Base-by-base conservation (phyloP, 2,113 vertebrate species). In the Mormyrus lacerda region DNA sequence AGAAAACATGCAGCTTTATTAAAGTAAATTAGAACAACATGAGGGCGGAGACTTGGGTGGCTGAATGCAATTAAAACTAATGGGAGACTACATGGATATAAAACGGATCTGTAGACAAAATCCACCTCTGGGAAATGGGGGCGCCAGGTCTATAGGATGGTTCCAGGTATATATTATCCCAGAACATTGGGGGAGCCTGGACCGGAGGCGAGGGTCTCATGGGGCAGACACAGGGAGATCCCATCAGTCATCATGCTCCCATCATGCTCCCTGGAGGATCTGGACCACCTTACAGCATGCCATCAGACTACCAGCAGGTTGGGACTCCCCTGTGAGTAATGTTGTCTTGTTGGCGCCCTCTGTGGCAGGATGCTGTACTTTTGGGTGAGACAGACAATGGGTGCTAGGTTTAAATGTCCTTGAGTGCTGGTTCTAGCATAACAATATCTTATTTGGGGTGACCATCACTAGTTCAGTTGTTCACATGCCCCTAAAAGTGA, bases 1-100 rank as follows among this genome's bases (percentile, higher is more conserved):
- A 88, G 89, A 91, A 84, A 89, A 84, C 15, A 61, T 82, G 48
- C 91, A 58, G 89, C 89, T 91, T 90, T 85, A 90, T 85, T 39
- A 89, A 85, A 89, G 88, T 88, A 83, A 89, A 92, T 91, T 91
- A 92, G 44, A 91, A 89, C 87, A 90, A 89, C 88, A 91, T 89
- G 73, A 51, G 45, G 53, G 84, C 50, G 88, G 85, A 90, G 35
- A 24, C 50, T 31, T 31, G n/a, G 21, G 53, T 39, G 55, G n/a
- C 48, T 83, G 89, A 86, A 73, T 21, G 45, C 73, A 91, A 90
- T 88, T 89, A 88, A 83, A 51, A 47, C 79, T 89, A 89, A 90
- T 89, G 82, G 84, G 50, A 89, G 55, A 91, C n/a, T 44, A 44
- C 84, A 89, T 84, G 76, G 48, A 89, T 58, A 89, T 88, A 50